phyloP scores from a whole-genome alignment of 2,797 vertebrate genomes.

The Cyclura pinguis region DNA sequence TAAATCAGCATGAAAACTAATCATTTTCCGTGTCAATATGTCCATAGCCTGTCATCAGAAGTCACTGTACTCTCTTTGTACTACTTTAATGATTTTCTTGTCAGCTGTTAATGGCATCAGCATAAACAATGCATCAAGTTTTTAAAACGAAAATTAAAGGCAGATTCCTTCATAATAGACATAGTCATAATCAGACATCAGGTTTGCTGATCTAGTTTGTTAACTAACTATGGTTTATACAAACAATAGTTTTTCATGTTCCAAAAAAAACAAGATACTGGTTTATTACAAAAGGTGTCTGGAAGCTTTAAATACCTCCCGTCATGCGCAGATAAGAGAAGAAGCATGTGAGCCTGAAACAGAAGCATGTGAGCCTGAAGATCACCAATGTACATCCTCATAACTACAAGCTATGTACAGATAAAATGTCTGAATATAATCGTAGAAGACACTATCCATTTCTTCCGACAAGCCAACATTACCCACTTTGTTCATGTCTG shows the following conservation, averaged over 20 bases:
- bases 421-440: background rate
- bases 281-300: background rate
- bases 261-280: background rate
- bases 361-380: background rate
- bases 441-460: background rate
- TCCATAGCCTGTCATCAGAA: slow-evolving; percentile 22
- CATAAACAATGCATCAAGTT: background rate
- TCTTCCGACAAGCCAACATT: background rate
- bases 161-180: background rate
- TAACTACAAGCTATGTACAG: background rate
- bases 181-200: background rate
- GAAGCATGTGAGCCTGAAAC: no score
- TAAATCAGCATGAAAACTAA: slow-evolving; percentile 18
- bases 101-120: background rate
- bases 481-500: background rate
- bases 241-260: background rate
- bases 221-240: background rate
- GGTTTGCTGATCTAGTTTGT: background rate
- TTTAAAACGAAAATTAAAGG: background rate
- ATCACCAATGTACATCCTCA: background rate
- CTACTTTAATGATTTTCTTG: slow-evolving; percentile 17
- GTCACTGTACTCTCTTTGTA: background rate
- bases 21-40: slow-evolving; percentile 19
- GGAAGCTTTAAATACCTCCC: background rate
- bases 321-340: background rate